A percentile compares a stretch with the other conserved stretches of the same genome.
Evolutionary conservation across 2,797 vertebrate genomes (phyloP).

Genomic region (Petrocephalus sullivani): DNA sequence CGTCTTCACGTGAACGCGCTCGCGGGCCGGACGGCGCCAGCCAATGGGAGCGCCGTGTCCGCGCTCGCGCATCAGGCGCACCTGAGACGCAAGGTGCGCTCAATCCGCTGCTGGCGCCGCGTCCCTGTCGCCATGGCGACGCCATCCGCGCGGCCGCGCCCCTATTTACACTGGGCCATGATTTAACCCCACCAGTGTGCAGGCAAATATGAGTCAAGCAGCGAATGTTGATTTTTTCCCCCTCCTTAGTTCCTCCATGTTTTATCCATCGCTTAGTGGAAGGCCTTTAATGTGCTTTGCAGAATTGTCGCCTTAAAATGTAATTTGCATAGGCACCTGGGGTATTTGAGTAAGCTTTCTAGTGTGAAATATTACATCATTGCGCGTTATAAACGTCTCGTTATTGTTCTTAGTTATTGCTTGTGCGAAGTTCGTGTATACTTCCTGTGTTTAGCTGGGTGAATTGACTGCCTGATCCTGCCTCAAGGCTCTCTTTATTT

Average conservation of each 20-base stretch:
- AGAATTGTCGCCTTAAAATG: background rate
- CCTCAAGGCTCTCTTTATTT: too few species aligned
- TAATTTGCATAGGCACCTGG: too few species aligned
- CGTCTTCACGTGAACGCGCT: background rate
- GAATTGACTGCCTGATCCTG: too few species aligned
- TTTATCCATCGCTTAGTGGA: background rate
- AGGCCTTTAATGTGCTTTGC: background rate
- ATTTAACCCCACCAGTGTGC: constrained; percentile 25
- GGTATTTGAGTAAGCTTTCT: too few species aligned
- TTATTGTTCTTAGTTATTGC: too few species aligned
- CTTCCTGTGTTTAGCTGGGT: too few species aligned
- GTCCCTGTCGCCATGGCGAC: constrained; percentile 35
- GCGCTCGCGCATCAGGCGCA: constrained; percentile 18
- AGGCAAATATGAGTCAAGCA: background rate
- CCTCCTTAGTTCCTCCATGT: background rate
- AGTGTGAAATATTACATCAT: too few species aligned
- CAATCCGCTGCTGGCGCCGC: constrained; percentile 12
- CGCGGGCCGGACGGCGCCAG: background rate
- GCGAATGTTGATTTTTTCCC: background rate
- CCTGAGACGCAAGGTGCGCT: constrained; percentile 41
- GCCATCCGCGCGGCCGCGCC: constrained; percentile 28
- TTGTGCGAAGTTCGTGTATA: too few species aligned
- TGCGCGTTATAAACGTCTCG: too few species aligned
- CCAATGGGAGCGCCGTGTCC: background rate
- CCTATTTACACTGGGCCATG: constrained; percentile 22